Conservation (phyloP, 2,888 invertebrate species). For the Subacronicta megacephala region DNA sequence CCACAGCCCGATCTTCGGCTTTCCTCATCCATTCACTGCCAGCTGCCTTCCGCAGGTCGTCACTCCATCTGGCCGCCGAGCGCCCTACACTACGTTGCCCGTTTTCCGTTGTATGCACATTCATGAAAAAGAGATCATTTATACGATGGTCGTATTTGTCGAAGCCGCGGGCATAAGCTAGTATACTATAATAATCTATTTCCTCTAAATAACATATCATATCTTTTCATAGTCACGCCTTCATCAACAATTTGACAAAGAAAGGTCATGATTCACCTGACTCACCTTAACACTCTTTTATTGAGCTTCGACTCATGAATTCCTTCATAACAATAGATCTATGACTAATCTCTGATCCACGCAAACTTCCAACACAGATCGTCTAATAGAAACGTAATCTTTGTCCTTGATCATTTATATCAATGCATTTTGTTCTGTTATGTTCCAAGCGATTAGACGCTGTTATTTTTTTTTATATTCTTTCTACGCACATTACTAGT, state of each 20-base stretch:
- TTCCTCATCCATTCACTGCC: too few species aligned
- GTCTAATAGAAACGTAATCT: constrained; percentile 46
- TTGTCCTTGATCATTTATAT: constrained; percentile 56
- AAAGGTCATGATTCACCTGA: constrained; percentile 20
- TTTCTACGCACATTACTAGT: too few species aligned
- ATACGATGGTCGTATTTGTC: too few species aligned
- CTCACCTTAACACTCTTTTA: not conserved
- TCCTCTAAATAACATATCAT: too few species aligned
- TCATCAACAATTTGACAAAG: not conserved
- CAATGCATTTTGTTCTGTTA: constrained; percentile 26
- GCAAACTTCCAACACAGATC: constrained; percentile 47
- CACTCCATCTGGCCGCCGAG: too few species aligned
- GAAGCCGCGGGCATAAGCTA: too few species aligned
- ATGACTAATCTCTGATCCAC: constrained; percentile 59
- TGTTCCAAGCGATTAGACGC: constrained; percentile 7
- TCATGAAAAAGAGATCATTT: too few species aligned
- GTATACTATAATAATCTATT: too few species aligned
- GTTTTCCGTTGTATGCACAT: too few species aligned
- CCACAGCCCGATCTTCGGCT: too few species aligned
- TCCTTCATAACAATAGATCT: constrained; percentile 31
- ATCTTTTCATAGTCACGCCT: not conserved
- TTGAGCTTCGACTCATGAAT: constrained; percentile 13
- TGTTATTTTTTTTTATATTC: not conserved
- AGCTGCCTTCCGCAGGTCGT: too few species aligned
- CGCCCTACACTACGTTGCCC: too few species aligned